Evolutionary conservation across 2,888 invertebrate species (phyloP), one percentile per base, ranked within the genome.

Genomic region (Didymodactylos carnosus): DNA sequence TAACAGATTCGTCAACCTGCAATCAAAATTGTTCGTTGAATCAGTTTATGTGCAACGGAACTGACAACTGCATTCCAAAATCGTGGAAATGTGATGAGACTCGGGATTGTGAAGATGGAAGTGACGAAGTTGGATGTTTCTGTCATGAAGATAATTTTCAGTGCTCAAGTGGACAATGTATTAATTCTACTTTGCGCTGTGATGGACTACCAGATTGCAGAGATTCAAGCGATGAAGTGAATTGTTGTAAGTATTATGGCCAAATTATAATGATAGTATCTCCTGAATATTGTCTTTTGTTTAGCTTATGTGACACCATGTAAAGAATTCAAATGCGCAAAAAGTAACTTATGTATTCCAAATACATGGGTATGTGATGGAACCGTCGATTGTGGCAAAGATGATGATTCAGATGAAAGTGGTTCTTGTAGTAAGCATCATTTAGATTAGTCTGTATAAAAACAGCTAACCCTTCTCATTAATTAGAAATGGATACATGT

Each of bases 131-230:
- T 14, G 10, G 19, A 6, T 1, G 0, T 43, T 19, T 53, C 16
- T 74, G 74, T 25, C 39, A 53, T 41, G 3, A 39, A 13, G 39
- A 46, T 14, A 71, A 51, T 27, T 74, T 74, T 71, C 16, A 70
- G n/a, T 74, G 74, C 71, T 41, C 70, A 14, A 71, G 23, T 71
- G 74, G 71, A 2, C 74, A 74, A 53, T 74, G 74, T 69, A 74
- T 71, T 16, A 23, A 71, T 39, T 53, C 41, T 19, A 27, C 25
- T 19, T 29, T 62, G 10, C 25, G 53, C 10, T 74, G 74, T 41
- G 74, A 74, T 25, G 74, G 74, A 27, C 23, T 74, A 5, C 53
- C n/a, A 13, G 46, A 74, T 46, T 74, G 74, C n/a, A 71, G 74
- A 40, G 74, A 74, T 39, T 25, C 27, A 19, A 71, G 71, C 27